A percentile compares a stretch with the other conserved stretches of the same genome.
Evolutionary conservation across 2,888 invertebrate species (phyloP).

Genomic region (Scaptomyza reducta): DNA sequence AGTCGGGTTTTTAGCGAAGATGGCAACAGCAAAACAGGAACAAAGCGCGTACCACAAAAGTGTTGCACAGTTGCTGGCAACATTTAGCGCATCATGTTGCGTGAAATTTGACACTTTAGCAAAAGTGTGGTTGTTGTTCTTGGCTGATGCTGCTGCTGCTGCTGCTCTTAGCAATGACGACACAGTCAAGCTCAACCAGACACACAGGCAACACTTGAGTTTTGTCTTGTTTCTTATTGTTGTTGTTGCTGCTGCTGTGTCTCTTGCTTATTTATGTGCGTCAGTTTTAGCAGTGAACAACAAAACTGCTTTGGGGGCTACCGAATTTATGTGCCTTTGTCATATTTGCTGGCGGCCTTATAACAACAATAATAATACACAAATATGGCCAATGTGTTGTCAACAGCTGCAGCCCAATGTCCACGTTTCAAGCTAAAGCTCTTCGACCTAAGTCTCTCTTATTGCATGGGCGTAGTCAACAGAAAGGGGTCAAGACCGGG

Average conservation of each 20-base stretch:
- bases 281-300: constrained; percentile 27
- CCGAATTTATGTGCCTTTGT: constrained; percentile 78
- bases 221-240: constrained; percentile 31
- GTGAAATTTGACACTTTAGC: constrained; percentile 79
- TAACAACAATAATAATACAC: constrained; percentile 77
- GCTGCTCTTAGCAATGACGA: constrained; percentile 51
- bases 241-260: constrained; percentile 31
- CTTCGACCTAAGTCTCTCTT: constrained; percentile 11
- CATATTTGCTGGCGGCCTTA: constrained; percentile 69
- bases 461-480: neutral
- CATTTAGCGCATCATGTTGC: constrained; percentile 80
- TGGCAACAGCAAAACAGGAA: constrained; percentile 41
- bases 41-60: constrained; percentile 13
- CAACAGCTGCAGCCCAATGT: constrained; percentile 49
- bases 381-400: constrained; percentile 76
- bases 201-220: constrained; percentile 68
- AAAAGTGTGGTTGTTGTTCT: constrained; percentile 36
- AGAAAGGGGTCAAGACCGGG: no score
- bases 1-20: constrained; percentile 14
- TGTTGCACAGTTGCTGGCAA: constrained; percentile 73
- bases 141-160: constrained; percentile 29
- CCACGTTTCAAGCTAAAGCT: constrained; percentile 32
- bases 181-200: constrained; percentile 59
- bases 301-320: constrained; percentile 53
- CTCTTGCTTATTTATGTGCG: constrained; percentile 56